Conservation (phyloP, 2,797 vertebrate species). For the Prunella strophiata region DNA sequence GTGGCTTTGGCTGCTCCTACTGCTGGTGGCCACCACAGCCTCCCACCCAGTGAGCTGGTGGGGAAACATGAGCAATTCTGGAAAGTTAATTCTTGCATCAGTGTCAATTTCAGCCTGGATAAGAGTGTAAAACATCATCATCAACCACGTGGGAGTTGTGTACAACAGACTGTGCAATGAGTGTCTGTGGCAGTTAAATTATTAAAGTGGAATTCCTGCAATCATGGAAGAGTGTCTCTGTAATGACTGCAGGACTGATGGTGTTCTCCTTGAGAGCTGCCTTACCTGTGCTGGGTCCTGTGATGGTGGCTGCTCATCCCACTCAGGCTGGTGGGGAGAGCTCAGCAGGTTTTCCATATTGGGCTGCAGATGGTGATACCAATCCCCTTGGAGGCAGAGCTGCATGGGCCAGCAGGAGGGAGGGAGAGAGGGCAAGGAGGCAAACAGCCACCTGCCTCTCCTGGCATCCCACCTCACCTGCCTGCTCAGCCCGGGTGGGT, state of each 20-base stretch:
- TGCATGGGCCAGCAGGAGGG: accelerated
- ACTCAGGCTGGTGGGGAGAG: accelerated
- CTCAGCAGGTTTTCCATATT: accelerated
- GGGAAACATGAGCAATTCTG: accelerated
- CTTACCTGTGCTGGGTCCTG: accelerated
- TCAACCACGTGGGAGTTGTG: accelerated
- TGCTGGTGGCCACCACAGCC: not conserved
- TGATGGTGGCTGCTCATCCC: accelerated
- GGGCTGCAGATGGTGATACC: not conserved
- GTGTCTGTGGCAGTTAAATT: not conserved
- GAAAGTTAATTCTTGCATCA: not conserved
- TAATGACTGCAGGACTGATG: not conserved
- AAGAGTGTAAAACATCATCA: not conserved
- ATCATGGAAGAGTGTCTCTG: not conserved
- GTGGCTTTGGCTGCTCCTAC: not conserved
- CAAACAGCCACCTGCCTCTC: not conserved
- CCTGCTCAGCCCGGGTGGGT: accelerated
- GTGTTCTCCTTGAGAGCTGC: not conserved
- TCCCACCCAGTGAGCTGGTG: accelerated
- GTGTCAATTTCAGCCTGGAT: not conserved
- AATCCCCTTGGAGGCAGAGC: not conserved
- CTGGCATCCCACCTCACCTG: not conserved
- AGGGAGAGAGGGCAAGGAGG: not conserved
- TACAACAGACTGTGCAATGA: not conserved
- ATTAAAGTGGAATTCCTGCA: not conserved